Conservation (phyloP, 1,140 invertebrate species). For the Andrena cerasifolii region DNA sequence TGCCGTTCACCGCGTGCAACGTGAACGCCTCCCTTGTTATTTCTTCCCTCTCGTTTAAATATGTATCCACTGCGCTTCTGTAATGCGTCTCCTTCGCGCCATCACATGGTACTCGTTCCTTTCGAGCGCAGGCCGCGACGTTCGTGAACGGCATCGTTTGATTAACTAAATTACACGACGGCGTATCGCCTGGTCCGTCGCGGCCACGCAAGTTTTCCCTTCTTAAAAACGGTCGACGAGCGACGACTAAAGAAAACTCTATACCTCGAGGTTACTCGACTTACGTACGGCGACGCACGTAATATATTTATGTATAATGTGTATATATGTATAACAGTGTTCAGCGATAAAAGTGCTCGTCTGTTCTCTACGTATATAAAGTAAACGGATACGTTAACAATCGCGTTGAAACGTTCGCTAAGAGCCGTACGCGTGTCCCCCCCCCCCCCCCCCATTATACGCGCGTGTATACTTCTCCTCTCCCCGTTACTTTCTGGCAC, state of each 20-base stretch:
- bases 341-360: constrained; percentile 29
- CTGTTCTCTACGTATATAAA: constrained; percentile 12
- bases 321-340: constrained; percentile 25
- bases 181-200: no score
- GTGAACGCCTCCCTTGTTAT: constrained; percentile 14
- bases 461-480: constrained; percentile 45
- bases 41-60: constrained; percentile 36
- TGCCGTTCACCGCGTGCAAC: constrained; percentile 14
- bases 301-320: constrained; percentile 17
- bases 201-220: no score
- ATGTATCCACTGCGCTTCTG: constrained; percentile 37
- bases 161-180: constrained; percentile 24
- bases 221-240: not conserved
- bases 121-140: constrained; percentile 37
- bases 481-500: constrained; percentile 72
- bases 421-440: not conserved
- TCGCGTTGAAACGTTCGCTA: constrained; percentile 29
- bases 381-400: constrained; percentile 42
- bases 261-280: not conserved
- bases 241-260: constrained; percentile 11
- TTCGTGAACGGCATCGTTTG: constrained; percentile 49
- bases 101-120: constrained; percentile 62
- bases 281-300: not conserved
- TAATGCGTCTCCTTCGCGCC: constrained; percentile 33
- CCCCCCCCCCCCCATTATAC: not conserved